Conservation (phyloP, 2,113 vertebrate genomes). For the Rhabdornis inornatus region DNA sequence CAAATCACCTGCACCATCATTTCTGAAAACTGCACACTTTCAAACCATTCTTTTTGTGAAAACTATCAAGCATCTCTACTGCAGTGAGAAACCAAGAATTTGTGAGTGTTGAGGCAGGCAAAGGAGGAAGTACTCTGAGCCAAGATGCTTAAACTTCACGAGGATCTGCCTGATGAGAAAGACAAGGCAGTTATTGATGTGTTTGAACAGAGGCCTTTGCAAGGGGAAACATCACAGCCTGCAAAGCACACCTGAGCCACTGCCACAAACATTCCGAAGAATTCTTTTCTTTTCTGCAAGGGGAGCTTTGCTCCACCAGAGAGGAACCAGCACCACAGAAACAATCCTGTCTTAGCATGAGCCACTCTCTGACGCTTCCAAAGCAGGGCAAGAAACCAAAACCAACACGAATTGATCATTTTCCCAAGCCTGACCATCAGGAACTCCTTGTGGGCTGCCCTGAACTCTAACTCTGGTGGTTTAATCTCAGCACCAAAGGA, state of each 20-base stretch:
- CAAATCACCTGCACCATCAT: not conserved
- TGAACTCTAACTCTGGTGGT: not conserved
- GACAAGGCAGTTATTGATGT: not conserved
- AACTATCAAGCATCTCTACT: not conserved
- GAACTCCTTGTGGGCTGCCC: not conserved
- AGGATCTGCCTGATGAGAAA: not conserved
- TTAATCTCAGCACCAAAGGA: not conserved
- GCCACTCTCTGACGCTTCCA: not conserved
- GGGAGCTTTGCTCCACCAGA: not conserved
- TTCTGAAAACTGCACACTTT: not conserved
- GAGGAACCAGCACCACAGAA: not conserved
- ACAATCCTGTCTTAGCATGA: rapidly evolving
- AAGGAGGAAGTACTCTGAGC: not conserved
- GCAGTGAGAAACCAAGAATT: not conserved
- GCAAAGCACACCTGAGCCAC: not conserved
- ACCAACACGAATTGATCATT: not conserved
- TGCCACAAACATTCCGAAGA: too few relatives aligned
- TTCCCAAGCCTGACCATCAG: not conserved
- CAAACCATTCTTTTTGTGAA: not conserved
- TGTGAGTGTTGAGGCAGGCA: not conserved
- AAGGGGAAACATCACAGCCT: not conserved
- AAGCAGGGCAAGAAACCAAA: not conserved
- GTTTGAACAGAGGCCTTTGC: not conserved
- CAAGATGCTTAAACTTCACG: not conserved
- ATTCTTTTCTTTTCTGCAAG: not conserved